Percentiles rank a stretch among this genome's conserved stretches.
phyloP scores from a whole-genome alignment of 1,140 invertebrate species.

The Conus ventricosus region DNA sequence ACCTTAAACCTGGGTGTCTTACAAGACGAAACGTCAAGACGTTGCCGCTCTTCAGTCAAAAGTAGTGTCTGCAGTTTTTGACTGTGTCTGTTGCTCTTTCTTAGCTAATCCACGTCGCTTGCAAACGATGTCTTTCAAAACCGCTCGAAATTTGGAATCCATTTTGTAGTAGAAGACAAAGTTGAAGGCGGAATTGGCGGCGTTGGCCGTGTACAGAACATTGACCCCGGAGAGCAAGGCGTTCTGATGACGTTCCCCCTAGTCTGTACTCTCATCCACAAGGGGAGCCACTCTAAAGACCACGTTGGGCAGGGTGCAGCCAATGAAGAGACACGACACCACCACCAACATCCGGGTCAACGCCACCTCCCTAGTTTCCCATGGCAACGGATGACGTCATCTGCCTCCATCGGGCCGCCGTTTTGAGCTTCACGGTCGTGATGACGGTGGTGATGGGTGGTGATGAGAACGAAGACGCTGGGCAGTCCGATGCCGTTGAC shows the following conservation, averaged over 20 bases:
- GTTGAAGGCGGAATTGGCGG: conserved; percentile 18
- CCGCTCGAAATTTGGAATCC: neutral
- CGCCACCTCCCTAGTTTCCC: neutral
- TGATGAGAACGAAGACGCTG: neutral
- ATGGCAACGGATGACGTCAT: neutral
- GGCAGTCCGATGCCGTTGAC: neutral
- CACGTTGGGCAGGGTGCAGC: neutral
- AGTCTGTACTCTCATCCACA: neutral
- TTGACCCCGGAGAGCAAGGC: neutral
- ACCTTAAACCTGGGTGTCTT: neutral
- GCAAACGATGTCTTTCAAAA: neutral
- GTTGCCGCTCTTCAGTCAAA: neutral
- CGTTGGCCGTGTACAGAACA: neutral
- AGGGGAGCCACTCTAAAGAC: neutral
- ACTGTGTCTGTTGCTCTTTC: neutral
- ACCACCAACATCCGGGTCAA: neutral
- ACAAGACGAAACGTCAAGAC: neutral
- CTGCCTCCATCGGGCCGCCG: neutral
- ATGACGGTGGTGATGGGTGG: conserved; percentile 21
- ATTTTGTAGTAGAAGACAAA: conserved; percentile 20
- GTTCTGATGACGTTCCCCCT: neutral
- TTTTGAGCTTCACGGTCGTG: conserved; percentile 4
- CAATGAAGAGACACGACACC: conserved; percentile 8
- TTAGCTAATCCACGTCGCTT: neutral
- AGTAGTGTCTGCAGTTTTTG: neutral